Evolutionary conservation across 2,888 invertebrate genomes (phyloP), one percentile per base, ranked within the genome.

Genomic region (Apamea crenata): DNA sequence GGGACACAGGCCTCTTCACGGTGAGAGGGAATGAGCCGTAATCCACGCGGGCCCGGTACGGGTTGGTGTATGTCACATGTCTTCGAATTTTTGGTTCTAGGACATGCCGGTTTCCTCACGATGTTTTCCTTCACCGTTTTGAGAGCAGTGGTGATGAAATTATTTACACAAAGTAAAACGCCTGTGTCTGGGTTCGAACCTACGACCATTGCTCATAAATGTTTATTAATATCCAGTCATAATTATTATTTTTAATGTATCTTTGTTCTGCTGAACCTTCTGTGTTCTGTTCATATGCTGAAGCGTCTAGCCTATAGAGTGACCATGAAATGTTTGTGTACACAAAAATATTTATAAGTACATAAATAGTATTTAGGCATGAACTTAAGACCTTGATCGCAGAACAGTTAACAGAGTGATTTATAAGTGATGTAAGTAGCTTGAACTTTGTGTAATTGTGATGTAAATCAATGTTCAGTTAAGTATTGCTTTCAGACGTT

Each of bases 251-350:
- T 10, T 25, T 0, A 25, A 25, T 10, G 1, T 59, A 50, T 40
- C 1, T 16, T 66, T 66, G 12, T 29, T 18, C 0, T 2, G 8
- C 10, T 68, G 8, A 53, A 40, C 77, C 84, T 85, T 85, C 71
- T 85, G 86, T 5, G 16, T 40, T 21, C 10, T n/a, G 0, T 61
- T n/a, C 56, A 14, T 4, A 7, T 40, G 14, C 18, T 0, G 14
- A 21, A 29, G 1, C 40, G 67, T 84, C 76, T 77, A 50, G 53
- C 44, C 53, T 53, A 2, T 53, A 65, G 29, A 16, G 59, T 68
- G 85, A 66, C 84, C 84, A 86, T 84, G 84, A 86, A 78, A 73
- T 72, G 53, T 80, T 65, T 65, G 21, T 47, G 36, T 65, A 78
- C 47, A 85, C 36, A 82, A 82, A 59, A 75, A 86, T 77, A 66